Conservation (phyloP, 1,140 invertebrate genomes). For the Sitobion miscanthi region DNA sequence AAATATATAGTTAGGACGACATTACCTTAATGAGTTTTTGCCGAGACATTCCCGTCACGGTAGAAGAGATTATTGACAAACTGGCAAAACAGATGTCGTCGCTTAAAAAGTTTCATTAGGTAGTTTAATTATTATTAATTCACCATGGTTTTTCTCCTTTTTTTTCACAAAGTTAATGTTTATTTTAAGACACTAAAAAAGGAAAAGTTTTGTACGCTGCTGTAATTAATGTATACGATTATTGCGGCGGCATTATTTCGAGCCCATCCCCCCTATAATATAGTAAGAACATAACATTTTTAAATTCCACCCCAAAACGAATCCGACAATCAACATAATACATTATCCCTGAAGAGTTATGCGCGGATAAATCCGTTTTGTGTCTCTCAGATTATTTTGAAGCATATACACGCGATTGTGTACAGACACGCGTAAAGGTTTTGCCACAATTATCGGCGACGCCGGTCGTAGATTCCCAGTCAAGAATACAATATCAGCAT, state of each 20-base stretch:
- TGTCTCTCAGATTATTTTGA: not conserved
- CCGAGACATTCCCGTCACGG: not conserved
- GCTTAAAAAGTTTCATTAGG: not conserved
- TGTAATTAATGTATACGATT: not conserved
- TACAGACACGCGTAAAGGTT: not conserved
- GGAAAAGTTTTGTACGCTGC: not conserved
- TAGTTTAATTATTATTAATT: not conserved
- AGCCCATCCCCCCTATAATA: not conserved
- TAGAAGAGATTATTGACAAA: conserved; percentile 1
- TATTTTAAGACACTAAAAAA: not conserved
- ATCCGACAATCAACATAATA: too few species aligned
- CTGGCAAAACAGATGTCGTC: not conserved
- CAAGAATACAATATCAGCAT: not conserved
- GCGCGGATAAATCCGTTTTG: not conserved
- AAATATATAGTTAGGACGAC: not conserved
- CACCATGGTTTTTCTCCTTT: not conserved
- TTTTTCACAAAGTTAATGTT: not conserved
- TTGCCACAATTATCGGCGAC: not conserved
- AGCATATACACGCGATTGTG: not conserved
- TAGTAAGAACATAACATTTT: not conserved
- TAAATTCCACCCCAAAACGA: not conserved
- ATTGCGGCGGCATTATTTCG: not conserved
- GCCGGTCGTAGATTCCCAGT: not conserved
- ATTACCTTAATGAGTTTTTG: not conserved
- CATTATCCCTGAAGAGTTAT: not conserved